Percentiles rank a stretch among this genome's conserved stretches.
Conservation (phyloP, 2,888 invertebrate genomes). For the Sminthurinus aureus region DNA sequence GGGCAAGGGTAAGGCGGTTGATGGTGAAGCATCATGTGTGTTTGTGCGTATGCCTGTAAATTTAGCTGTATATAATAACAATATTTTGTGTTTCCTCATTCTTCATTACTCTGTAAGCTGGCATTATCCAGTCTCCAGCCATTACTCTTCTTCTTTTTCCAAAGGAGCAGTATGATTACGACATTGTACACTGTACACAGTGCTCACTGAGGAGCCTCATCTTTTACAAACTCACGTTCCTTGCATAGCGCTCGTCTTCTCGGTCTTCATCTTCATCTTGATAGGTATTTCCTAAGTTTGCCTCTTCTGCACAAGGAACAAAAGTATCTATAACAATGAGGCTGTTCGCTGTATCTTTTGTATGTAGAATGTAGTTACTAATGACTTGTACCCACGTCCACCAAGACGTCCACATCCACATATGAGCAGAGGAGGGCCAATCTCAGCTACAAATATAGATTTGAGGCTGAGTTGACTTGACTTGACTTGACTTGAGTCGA, state of each 20-base stretch:
- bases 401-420: neutral
- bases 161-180: neutral
- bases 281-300: neutral
- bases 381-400: neutral
- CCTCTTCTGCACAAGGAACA: neutral
- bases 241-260: neutral
- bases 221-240: slow-evolving; percentile 4
- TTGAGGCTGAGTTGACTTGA: neutral
- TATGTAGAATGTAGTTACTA: neutral
- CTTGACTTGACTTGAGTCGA: too few species aligned
- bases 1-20: neutral
- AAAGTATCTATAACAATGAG: neutral
- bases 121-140: neutral
- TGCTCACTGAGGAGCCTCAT: neutral
- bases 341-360: neutral
- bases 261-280: neutral
- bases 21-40: neutral
- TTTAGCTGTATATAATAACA: neutral
- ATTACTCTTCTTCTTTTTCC: neutral
- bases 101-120: neutral
- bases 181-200: neutral
- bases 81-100: neutral
- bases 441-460: neutral
- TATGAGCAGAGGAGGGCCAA: neutral
- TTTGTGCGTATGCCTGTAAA: neutral